Evolutionary conservation across 2,113 vertebrate species (phyloP), one percentile per base, ranked within the genome.

Genomic region (Paradoxurus hermaphroditus): DNA sequence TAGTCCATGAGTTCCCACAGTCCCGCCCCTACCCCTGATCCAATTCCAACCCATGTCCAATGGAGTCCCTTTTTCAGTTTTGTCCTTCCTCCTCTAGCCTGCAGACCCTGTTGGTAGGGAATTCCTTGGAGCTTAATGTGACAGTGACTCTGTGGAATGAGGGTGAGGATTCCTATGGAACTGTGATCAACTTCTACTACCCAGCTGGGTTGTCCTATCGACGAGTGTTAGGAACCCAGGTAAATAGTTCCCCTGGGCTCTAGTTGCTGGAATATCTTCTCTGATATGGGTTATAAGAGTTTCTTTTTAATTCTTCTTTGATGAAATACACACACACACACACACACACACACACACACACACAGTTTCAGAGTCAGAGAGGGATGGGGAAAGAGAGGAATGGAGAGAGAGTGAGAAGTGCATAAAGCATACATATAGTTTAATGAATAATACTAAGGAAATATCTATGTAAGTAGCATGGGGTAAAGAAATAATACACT

Each of bases 131-230:
- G 46, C 41, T 99, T 86, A 86, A 98, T 3, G 67, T 99, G 49
- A 99, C 97, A 0, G 98, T 99, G n/a, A 98, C 95, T 4, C 91
- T 99, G 85, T 97, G 98, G 96, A 99, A 99, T 93, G 97, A 72
- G 0, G 99, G 97, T 0, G 99, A 99, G 93, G 98, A 99, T 97
- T 99, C 99, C 14, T 99, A 99, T 73, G 98, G 99, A 93, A 98
- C 98, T 6, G 67, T 19, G 1, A 91, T 99, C 39, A 96, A 51
- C 34, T 98, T 99, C 70, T 97, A 96, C 11, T 99, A 99, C 86
- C 99, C 99, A 5, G 88, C 81, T 0, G 99, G 98, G 19, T 97
- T 99, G 63, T 99, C 99, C 51, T 99, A 98, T 68, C 98, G 99
- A 75, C 98, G 98, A 90, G 96, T 98, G 25, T 95, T 94, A 0